Base-by-base conservation (phyloP, 2,113 vertebrate genomes). In the Oxyura jamaicensis region DNA sequence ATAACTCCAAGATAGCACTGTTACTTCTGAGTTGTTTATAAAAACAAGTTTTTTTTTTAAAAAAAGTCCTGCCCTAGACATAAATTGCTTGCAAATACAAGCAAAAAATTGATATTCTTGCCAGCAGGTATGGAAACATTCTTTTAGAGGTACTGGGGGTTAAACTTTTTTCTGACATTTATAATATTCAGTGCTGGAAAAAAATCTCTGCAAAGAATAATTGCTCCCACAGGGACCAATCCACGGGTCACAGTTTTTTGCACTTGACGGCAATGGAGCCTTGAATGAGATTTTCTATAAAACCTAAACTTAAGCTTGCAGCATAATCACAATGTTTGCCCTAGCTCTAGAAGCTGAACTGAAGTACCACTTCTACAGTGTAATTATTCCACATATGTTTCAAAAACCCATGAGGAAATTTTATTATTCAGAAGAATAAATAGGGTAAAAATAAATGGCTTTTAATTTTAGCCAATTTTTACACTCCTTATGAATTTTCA, bases 201-300 rank as follows among this genome's bases (percentile, higher is more conserved):
- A 94, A 96, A 95, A 97, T 96, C 92, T 90, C 95, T 95, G 97
- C 93, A 90, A 86, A 96, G 94, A 97, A 97, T 99, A 99, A 99
- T 99, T 99, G 98, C 98, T 99, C 99, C 98, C 99, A 82, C 35
- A 98, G 99, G 98, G 99, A 99, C 98, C 96, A 97, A 98, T 98
- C 97, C 97, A 60, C 28, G 66, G 97, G 98, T 98, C 97, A 98
- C 97, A 97, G 91, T 92, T 96, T 97, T 98, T 97, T 96, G 96
- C 97, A 96, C 96, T 96, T 95, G 97, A 98, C 89, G 93, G 95
- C 95, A 97, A 97, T 86, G 96, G 96, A 97, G 96, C 93, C 96
- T 95, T 97, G 96, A 97, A 97, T 94, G 91, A 97, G 95, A 95
- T 97, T 96, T 97, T 96, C 95, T 94, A 76, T 67, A 95, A 97